These are phyloP conservation scores for Sinocyclocheilus maitianheensis DNA, from an alignment of 2,113 vertebrate species.

Conservation along the genomic window DNA sequence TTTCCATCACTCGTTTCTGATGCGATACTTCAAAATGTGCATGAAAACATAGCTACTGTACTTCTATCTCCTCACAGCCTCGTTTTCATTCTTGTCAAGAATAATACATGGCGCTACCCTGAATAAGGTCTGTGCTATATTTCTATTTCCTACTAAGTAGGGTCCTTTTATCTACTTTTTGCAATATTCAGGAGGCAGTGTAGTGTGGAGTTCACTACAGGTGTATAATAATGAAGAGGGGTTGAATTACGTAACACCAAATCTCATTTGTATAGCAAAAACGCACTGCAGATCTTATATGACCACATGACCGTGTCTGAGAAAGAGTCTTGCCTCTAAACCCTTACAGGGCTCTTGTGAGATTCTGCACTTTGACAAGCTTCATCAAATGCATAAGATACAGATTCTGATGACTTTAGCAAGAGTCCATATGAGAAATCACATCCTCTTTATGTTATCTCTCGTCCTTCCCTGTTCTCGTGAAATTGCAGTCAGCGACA, in stretches of 20 bases:
- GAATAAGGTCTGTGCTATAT: no score
- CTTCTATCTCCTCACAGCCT: no score
- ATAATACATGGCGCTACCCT: no score
- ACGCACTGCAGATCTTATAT: not conserved
- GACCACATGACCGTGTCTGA: not conserved
- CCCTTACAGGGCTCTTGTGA: not conserved
- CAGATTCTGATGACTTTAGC: not conserved
- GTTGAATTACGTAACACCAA: not conserved
- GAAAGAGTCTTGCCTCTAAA: not conserved
- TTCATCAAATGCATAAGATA: not conserved
- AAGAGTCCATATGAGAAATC: not conserved
- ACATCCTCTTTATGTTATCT: slow-evolving; percentile 20
- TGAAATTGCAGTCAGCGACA: slow-evolving; percentile 21
- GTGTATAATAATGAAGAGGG: not conserved
- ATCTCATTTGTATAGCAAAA: not conserved
- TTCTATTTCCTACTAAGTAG: no score
- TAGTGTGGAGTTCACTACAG: not conserved
- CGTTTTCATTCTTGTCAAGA: no score
- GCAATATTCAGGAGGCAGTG: not conserved
- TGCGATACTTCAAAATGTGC: no score
- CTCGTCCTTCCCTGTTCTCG: not conserved
- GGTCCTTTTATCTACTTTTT: no score
- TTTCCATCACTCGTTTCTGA: no score
- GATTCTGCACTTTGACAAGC: slow-evolving; percentile 4
- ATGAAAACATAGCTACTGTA: no score